A percentile compares a stretch with the other conserved stretches of the same genome.
phyloP scores from a whole-genome alignment of 2,113 vertebrate genomes.

The Gopherus evgoodei region DNA sequence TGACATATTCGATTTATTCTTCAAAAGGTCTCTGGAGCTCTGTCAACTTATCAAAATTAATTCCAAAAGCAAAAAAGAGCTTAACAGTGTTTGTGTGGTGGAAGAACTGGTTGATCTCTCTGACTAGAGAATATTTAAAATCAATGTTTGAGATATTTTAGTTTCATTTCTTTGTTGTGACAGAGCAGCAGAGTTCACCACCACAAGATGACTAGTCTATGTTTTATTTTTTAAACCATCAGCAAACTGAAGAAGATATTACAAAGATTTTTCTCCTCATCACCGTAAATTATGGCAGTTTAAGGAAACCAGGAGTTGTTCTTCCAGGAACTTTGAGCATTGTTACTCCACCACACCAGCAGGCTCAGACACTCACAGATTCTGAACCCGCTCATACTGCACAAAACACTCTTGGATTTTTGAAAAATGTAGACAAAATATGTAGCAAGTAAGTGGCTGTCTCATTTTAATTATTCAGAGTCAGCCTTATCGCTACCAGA shows the following conservation, averaged over 20 bases:
- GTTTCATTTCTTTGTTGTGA: constrained; percentile 46
- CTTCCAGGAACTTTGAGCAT: background rate
- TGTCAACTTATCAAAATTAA: constrained; percentile 68
- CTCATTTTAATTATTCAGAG: background rate
- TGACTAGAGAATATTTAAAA: constrained; percentile 24
- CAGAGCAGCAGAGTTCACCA: background rate
- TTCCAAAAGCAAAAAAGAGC: constrained; percentile 43
- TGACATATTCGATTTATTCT: constrained; percentile 58
- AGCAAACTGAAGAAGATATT: constrained; percentile 17
- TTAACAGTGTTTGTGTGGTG: constrained; percentile 28
- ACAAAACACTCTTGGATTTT: background rate
- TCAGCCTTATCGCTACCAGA: background rate
- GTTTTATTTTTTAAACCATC: constrained; percentile 11
- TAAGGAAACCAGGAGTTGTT: constrained; percentile 6
- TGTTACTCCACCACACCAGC: background rate
- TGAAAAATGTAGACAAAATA: constrained; percentile 46
- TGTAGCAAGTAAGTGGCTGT: background rate
- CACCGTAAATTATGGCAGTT: background rate
- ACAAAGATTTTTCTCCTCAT: constrained; percentile 23
- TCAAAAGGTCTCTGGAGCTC: constrained; percentile 46
- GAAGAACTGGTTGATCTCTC: constrained; percentile 46
- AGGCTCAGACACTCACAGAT: background rate
- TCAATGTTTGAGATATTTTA: background rate
- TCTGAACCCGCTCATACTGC: background rate
- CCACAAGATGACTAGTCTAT: background rate